phyloP scores from a whole-genome alignment of 1,140 invertebrate species.

The Bombus cullumanus region DNA sequence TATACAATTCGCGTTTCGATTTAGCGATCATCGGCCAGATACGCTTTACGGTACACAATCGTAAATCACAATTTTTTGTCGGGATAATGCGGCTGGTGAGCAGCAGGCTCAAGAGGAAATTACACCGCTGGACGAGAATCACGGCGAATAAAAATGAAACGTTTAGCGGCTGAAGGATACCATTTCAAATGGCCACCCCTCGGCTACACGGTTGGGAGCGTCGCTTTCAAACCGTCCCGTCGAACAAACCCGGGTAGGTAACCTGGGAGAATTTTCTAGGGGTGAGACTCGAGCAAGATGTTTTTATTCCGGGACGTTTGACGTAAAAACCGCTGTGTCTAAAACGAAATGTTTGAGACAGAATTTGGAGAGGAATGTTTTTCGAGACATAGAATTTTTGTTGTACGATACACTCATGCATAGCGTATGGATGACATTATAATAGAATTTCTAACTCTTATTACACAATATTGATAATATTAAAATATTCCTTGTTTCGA shows the following conservation, averaged over 20 bases:
- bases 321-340: not conserved
- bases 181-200: not conserved
- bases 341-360: not conserved
- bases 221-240: not conserved
- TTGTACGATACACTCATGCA: not conserved
- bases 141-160: slow-evolving; percentile 35
- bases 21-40: slow-evolving; percentile 41
- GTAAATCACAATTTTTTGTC: slow-evolving; percentile 43
- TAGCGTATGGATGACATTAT: too few relatives aligned
- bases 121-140: slow-evolving; percentile 22
- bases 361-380: not conserved
- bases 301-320: not conserved
- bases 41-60: slow-evolving; percentile 16
- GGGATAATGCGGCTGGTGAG: not conserved
- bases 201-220: not conserved
- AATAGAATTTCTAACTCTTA: too few relatives aligned
- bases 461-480: too few relatives aligned
- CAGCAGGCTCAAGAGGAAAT: not conserved
- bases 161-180: slow-evolving; percentile 1
- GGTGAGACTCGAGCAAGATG: not conserved
- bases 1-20: slow-evolving; percentile 44
- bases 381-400: not conserved
- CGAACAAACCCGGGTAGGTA: not conserved
- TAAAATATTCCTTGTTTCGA: too few relatives aligned
- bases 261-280: not conserved